Conservation (phyloP, 2,797 vertebrate genomes). For the Rhinatrema bivittatum region DNA sequence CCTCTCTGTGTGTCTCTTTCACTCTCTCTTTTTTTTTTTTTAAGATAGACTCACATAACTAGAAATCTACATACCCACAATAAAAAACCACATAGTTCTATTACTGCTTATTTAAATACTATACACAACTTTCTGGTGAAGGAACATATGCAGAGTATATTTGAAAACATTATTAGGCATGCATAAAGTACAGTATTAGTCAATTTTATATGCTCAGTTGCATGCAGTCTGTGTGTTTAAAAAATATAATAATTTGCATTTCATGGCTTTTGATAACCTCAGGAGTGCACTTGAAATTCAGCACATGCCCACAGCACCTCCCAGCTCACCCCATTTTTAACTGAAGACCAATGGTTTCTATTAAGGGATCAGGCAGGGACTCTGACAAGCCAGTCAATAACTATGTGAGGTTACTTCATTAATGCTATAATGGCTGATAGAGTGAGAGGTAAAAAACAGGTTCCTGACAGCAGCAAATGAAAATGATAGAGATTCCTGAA, state of each 20-base stretch:
- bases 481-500: slow-evolving; percentile 80
- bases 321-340: slow-evolving; percentile 80
- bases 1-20: too few relatives aligned
- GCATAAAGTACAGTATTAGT: slow-evolving; percentile 76
- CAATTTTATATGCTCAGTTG: slow-evolving; percentile 75
- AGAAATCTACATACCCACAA: too few relatives aligned
- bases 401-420: slow-evolving; percentile 98
- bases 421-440: slow-evolving; percentile 90
- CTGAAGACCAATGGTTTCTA: slow-evolving; percentile 96
- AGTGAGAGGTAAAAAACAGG: slow-evolving; percentile 82
- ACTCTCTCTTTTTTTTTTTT: too few relatives aligned
- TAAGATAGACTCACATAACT: too few relatives aligned
- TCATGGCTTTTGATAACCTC: slow-evolving; percentile 75
- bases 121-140: slow-evolving; percentile 60
- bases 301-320: slow-evolving; percentile 71
- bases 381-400: slow-evolving; percentile 98
- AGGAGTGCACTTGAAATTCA: slow-evolving; percentile 80
- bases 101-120: slow-evolving; percentile 61
- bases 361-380: slow-evolving; percentile 91
- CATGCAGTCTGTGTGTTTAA: slow-evolving; percentile 77
- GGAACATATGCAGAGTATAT: slow-evolving; percentile 63
- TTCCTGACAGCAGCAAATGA: slow-evolving; percentile 82
- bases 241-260: slow-evolving; percentile 79
- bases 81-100: too few relatives aligned
- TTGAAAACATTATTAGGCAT: slow-evolving; percentile 72